Base-by-base conservation (phyloP, 2,888 invertebrate species). In the Lithophane socia region DNA sequence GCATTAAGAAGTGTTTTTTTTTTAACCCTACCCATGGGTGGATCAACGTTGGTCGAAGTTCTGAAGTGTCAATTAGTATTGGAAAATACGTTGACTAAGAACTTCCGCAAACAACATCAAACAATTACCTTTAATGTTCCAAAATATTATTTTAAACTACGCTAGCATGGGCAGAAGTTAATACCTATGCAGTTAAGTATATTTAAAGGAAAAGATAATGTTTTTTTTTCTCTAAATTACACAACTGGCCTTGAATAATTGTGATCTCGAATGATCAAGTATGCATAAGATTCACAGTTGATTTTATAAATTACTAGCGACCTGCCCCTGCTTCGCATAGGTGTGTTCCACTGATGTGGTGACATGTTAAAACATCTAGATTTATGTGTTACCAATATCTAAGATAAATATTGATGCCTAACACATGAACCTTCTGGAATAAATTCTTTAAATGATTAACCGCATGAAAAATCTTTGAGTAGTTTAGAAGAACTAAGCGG, bases 171-270 rank as follows among this genome's bases (percentile, higher is more conserved):
- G 64, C 54, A 24, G 42, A 64, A 42, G 67, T 63, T 66, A 24
- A 13, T 7, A 24, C 24, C 16, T 16, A 8, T 29, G 16, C 9
- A 49, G 56, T 37, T 79, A 77, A 56, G 61, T 73, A 63, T 71
- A 60, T 69, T 68, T 75, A 61, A 85, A 79, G 61, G 66, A 68
- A 70, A 71, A 69, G 75, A 44, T 52, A 52, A n/a, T 71, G 70
- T 81, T 29, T 77, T 78, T 87, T 75, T 58, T 29, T 75, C 74
- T 72, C 68, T 70, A 79, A 84, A 87, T 87, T 82, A 77, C 82
- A 79, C 65, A 64, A 0, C 56, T 10, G 75, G 56, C 88, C 86
- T 84, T 83, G 87, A 79, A 77, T 68, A 63, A 73, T 74, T 78
- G 80, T 81, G 49, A 77, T 77, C 79, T 79, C 73, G 21, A 80